Base-by-base conservation (phyloP, 2,797 vertebrate genomes). In the Morus bassanus region DNA sequence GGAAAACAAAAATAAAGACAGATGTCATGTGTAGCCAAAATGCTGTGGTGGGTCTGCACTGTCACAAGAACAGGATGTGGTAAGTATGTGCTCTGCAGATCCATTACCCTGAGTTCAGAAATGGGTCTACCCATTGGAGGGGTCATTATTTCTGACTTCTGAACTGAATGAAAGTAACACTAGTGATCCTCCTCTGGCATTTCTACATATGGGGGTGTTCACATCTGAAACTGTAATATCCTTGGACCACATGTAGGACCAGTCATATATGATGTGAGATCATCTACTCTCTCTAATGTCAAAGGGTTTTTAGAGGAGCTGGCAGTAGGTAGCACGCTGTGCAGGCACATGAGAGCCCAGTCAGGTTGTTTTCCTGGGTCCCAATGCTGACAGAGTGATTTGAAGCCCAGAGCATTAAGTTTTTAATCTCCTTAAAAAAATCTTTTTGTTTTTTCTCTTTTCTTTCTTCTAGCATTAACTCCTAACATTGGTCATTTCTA, bases 241-340 rank as follows among this genome's bases (percentile, higher is more conserved):
- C 18, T 46, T 35, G 45, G 18, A 60, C 18, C 11, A 50, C 33
- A 27, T 9, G 13, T 50, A 41, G 39, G 45, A 69, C 18, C 15
- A 64, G 30, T 12, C 4, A 1, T 18, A 76, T 9, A 23, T 0
- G 3, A 54, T 37, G 51, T 2, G 3, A 19, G 12, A 43, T 76
- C 33, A 31, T 70, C 30, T 54, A 61, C 5, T 39, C 43, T 72
- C 18, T 16, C 14, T 85, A 53, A 43, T 25, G 4, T 11, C 28
- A 46, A 35, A 69, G 18, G 19, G 7, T 6, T 92, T 84, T 64
- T 69, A 60, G 54, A 39, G 35, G 43, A 54, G 24, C 10, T 43
- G 18, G 50, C 11, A 81, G 33, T 5, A 89, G 37, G 48, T 13
- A 64, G 27, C 27, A 31, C 0, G 0, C 12, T 63, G 31, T 67